phyloP scores from a whole-genome alignment of 2,113 vertebrate species.

The Melanocharis versteri region DNA sequence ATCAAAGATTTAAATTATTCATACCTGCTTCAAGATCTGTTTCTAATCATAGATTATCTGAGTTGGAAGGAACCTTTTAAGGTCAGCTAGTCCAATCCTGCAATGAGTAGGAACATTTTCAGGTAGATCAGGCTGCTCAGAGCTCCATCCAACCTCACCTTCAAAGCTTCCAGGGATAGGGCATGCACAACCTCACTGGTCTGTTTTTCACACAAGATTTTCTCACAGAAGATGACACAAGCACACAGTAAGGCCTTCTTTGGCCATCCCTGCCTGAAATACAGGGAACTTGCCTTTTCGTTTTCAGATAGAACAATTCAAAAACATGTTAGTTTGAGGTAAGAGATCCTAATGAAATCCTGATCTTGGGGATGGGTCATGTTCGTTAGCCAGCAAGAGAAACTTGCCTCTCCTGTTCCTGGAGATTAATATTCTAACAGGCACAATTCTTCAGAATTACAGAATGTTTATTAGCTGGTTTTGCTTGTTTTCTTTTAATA shows the following conservation, averaged over 20 bases:
- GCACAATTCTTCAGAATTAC: background rate
- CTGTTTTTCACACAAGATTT: background rate
- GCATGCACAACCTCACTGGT: background rate
- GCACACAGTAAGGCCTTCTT: background rate
- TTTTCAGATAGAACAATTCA: background rate
- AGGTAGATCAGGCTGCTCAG: background rate
- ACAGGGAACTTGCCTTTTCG: background rate
- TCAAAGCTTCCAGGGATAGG: background rate
- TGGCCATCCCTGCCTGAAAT: background rate
- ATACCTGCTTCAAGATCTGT: background rate
- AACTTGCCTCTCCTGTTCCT: background rate
- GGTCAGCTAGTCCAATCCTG: background rate
- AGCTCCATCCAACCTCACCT: fast-evolving
- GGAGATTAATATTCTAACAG: background rate
- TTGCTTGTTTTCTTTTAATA: background rate
- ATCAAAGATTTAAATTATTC: background rate
- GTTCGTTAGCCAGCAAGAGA: background rate
- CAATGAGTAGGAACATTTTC: background rate
- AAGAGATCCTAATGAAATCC: background rate
- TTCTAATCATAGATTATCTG: background rate
- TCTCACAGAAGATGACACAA: background rate
- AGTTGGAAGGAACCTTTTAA: background rate
- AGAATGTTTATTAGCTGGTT: background rate
- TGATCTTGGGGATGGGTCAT: background rate
- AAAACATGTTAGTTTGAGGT: background rate